These are phyloP conservation scores for Tauraco erythrolophus DNA, from an alignment of 2,113 vertebrate genomes.

Conservation along the genomic window DNA sequence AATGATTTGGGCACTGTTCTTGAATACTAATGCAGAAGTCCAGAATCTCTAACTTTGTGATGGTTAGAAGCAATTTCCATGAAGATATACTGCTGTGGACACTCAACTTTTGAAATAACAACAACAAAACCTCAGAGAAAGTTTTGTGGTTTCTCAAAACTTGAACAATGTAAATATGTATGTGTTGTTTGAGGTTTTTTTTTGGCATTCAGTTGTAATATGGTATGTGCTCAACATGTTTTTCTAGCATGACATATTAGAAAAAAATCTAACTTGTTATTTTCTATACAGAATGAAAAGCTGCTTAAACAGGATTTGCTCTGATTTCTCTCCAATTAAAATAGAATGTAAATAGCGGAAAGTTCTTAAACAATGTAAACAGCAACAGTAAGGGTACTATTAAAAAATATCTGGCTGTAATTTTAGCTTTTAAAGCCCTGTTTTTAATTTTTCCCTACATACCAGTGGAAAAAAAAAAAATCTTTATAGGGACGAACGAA, in stretches of 20 bases:
- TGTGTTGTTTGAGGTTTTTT: not conserved
- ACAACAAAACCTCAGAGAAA: not conserved
- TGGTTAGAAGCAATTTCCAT: not conserved
- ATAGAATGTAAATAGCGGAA: slow-evolving; percentile 4
- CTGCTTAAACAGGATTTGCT: not conserved
- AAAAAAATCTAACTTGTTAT: not conserved
- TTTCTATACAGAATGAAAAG: slow-evolving; percentile 20
- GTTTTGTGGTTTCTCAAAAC: not conserved
- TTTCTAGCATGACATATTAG: not conserved
- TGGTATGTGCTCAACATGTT: not conserved
- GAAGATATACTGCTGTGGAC: not conserved
- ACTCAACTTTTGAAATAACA: slow-evolving; percentile 10
- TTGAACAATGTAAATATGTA: not conserved
- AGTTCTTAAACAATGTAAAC: slow-evolving; percentile 38
- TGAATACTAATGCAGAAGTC: not conserved
- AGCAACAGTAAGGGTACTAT: not conserved
- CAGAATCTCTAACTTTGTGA: not conserved
- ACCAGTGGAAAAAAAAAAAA: not conserved
- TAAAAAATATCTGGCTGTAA: slow-evolving; percentile 38
- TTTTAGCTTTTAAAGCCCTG: slow-evolving; percentile 31
- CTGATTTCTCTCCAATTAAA: slow-evolving; percentile 52
- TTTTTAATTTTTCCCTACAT: slow-evolving; percentile 19
- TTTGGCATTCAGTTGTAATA: not conserved
- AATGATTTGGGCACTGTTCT: not conserved
- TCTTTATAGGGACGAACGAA: not conserved